Evolutionary conservation across 2,113 vertebrate genomes (phyloP), one percentile per base, ranked within the genome.

Genomic region (Lanius collurio): DNA sequence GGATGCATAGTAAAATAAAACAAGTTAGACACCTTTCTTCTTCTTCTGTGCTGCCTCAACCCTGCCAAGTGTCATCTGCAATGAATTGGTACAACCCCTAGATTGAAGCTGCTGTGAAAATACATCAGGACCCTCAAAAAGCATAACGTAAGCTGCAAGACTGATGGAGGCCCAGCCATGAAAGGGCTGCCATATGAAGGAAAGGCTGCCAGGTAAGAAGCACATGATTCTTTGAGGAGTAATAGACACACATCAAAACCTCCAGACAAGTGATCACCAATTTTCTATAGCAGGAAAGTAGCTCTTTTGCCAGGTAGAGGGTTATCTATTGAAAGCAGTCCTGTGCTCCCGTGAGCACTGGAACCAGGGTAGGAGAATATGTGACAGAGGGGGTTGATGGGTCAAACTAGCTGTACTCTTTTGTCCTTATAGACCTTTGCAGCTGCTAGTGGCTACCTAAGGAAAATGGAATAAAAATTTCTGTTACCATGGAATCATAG

Each of bases 191-290:
- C 7, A 11, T 3, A 9, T 3, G 18, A 47, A 64, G 88, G 55
- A 77, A 60, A 59, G 24, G 11, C 37, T 83, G 37, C 11, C 33
- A 80, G 44, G 26, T 35, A 59, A 76, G 84, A 75, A 67, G 23
- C 3, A 30, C 44, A 41, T 0, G 0, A 46, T 31, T 63, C 28
- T 67, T 41, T 18, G 15, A 55, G 26, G n/a, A 59, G 12, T 47
- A 21, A 60, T 6, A 74, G 31, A 30, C 6, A n/a, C 20, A 47
- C 8, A 39, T 37, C 35, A 49, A 55, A 23, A 20, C 7, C 33
- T 19, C 20, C 0, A 0, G 37, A 35, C 7, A 46, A 33, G 20
- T 1, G 2, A 84, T 55, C 24, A 49, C 17, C 28, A 63, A 6
- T 53, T 92, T 52, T 23, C n/a, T 1, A 1, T 2, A 27, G 27